Conservation (phyloP, 2,888 invertebrate genomes). For the Loripinus fragilis region DNA sequence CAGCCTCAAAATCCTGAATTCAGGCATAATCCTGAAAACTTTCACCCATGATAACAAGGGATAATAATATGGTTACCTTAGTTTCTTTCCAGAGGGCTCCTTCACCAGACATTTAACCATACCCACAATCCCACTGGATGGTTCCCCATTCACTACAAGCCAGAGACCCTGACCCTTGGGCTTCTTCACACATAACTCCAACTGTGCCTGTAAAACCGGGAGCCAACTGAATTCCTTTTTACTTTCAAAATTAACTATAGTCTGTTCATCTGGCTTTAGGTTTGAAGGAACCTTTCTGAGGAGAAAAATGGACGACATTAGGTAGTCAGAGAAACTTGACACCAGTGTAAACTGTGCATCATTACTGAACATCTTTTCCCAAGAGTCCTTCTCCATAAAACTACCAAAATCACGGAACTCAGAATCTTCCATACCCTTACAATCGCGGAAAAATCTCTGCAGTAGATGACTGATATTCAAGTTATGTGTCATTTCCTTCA, state of each 20-base stretch:
- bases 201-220: conserved; percentile 89
- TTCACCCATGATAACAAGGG: too few species aligned
- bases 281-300: conserved; percentile 85
- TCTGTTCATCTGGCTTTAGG: conserved; percentile 37
- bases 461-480: conserved; percentile 67
- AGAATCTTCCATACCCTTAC: conserved; percentile 19
- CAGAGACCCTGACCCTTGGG: conserved; percentile 84
- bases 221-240: conserved; percentile 87
- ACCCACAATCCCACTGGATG: conserved; percentile 92
- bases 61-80: too few species aligned
- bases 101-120: conserved; percentile 94
- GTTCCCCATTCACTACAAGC: conserved; percentile 89
- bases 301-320: conserved; percentile 85
- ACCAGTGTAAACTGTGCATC: conserved; percentile 85
- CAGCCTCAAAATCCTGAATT: too few species aligned
- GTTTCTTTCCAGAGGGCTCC: conserved; percentile 92
- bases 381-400: conserved; percentile 63
- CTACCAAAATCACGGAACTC: conserved; percentile 50
- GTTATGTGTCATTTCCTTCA: conserved; percentile 83
- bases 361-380: conserved; percentile 66
- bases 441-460: conserved; percentile 52
- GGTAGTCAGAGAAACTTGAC: conserved; percentile 87
- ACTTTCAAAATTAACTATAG: conserved; percentile 57
- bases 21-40: too few species aligned
- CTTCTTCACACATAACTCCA: conserved; percentile 87